Percentiles rank a stretch among this genome's conserved stretches.
phyloP scores from a whole-genome alignment of 37 sponge, comb jelly and placozoan species.

The Sycon ciliatum region DNA sequence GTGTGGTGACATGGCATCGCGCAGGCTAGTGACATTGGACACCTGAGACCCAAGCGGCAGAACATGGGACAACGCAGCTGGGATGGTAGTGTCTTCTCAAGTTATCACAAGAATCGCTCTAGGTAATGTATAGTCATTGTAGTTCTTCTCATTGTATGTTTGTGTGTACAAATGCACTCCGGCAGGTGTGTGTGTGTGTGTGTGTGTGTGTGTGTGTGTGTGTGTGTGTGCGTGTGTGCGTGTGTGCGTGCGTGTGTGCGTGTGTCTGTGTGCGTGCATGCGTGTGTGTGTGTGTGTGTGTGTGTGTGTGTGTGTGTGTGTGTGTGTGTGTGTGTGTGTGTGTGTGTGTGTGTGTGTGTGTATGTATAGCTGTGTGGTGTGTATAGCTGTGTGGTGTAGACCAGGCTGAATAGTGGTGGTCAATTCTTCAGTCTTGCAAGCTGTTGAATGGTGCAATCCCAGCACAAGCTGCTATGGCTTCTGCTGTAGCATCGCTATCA shows the following conservation, averaged over 20 bases:
- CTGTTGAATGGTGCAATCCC: too few relatives aligned
- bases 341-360: slow-evolving; percentile 5
- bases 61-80: too few relatives aligned
- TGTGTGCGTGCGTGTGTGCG: background rate
- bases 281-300: slow-evolving; percentile 1
- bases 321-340: slow-evolving; percentile 5
- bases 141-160: too few relatives aligned
- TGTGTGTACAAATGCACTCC: background rate
- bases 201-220: slow-evolving; percentile 5
- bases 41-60: too few relatives aligned
- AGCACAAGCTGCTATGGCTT: too few relatives aligned
- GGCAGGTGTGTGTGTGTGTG: background rate
- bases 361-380: background rate
- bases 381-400: background rate
- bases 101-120: too few relatives aligned
- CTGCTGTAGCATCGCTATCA: too few relatives aligned
- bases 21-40: background rate
- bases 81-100: too few relatives aligned
- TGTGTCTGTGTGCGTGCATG: background rate
- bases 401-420: too few relatives aligned
- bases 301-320: slow-evolving; percentile 5
- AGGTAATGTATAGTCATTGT: too few relatives aligned
- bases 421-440: too few relatives aligned
- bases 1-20: background rate
- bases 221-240: background rate